A percentile compares a stretch with the other conserved stretches of the same genome.
Conservation (phyloP, 2,113 vertebrate genomes). For the Trichechus manatus region DNA sequence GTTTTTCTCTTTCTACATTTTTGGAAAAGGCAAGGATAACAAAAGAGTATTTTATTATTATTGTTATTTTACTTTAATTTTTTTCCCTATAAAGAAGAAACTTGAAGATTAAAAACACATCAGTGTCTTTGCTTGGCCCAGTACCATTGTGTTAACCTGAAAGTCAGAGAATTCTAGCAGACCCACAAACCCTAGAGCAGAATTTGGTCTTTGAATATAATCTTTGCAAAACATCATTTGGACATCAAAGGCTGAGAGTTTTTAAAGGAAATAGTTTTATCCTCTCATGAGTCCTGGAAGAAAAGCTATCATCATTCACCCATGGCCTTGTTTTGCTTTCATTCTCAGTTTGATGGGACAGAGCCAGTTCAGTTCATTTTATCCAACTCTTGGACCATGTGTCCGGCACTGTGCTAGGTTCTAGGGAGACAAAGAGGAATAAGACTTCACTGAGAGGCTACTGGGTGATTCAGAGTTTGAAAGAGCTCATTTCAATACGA, state of each 20-base stretch:
- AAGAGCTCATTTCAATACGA: background rate
- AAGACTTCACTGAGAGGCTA: rapidly evolving
- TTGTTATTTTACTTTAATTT: slow-evolving; percentile 20
- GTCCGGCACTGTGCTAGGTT: background rate
- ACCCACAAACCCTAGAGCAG: background rate
- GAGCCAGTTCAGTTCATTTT: background rate
- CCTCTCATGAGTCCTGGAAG: background rate
- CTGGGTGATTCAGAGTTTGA: background rate
- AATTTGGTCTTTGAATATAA: slow-evolving; percentile 25
- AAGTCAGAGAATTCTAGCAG: background rate
- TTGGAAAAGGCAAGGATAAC: slow-evolving; percentile 1
- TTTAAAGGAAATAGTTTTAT: slow-evolving; percentile 43
- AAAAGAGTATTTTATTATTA: background rate
- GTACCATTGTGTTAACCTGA: background rate
- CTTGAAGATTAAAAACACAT: background rate
- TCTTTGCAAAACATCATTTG: slow-evolving; percentile 29
- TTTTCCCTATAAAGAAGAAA: background rate
- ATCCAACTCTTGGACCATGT: background rate
- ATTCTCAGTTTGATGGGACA: background rate
- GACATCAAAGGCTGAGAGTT: slow-evolving; percentile 18
- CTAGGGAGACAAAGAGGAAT: background rate
- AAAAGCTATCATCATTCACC: background rate
- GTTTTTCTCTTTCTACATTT: background rate
- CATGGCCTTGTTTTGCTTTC: background rate
- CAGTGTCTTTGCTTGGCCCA: background rate